Percentiles rank a stretch among this genome's conserved stretches.
phyloP scores from a whole-genome alignment of 2,888 invertebrate genomes.

The Mythimna albipuncta region DNA sequence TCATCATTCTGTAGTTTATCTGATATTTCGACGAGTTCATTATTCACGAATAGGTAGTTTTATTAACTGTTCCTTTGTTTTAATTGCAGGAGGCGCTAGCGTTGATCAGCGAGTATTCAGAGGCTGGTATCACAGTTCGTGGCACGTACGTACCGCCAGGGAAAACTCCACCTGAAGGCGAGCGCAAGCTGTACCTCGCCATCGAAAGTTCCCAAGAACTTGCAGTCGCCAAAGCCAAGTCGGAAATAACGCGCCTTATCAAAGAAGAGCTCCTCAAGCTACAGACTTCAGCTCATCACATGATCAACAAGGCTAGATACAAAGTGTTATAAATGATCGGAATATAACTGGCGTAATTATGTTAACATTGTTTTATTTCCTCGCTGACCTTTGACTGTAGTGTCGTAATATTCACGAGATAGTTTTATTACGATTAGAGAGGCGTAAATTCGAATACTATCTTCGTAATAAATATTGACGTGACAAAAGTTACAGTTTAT shows the following conservation, averaged over 20 bases:
- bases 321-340: conserved; percentile 94
- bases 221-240: conserved; percentile 98
- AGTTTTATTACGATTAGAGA: conserved; percentile 30
- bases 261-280: conserved; percentile 99
- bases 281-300: conserved; percentile 96
- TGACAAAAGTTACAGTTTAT: conserved; percentile 20
- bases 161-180: conserved; percentile 97
- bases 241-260: conserved; percentile 99
- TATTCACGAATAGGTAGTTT: not conserved
- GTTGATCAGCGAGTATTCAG: conserved; percentile 99
- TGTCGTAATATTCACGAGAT: conserved; percentile 33
- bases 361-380: conserved; percentile 62
- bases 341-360: conserved; percentile 69
- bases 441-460: conserved; percentile 25
- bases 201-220: conserved; percentile 99
- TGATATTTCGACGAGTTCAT: conserved; percentile 9
- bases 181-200: conserved; percentile 98
- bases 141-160: conserved; percentile 98
- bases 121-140: conserved; percentile 99
- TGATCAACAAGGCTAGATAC: conserved; percentile 97
- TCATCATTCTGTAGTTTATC: conserved; percentile 41
- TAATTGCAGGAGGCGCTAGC: conserved; percentile 96
- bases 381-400: conserved; percentile 42
- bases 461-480: conserved; percentile 26
- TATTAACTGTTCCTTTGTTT: conserved; percentile 21